Evolutionary conservation across 30 jellyfish, hydroid and myxozoan species (phyloP), one percentile per base, ranked within the genome.

Genomic region (Aurelia aurita complex sp. Pacific): DNA sequence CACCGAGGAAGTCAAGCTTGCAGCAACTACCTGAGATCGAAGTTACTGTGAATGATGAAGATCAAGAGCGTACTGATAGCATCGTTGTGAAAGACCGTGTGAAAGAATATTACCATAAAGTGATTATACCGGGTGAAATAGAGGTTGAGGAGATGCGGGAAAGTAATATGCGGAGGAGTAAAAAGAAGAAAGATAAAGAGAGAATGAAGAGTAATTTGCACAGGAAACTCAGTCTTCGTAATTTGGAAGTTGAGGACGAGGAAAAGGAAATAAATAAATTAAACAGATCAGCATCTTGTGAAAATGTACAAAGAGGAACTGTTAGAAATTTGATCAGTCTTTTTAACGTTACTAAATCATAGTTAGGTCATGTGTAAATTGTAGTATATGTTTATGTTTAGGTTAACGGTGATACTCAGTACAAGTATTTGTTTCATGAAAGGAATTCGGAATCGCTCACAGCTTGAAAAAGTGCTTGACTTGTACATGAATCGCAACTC

Each of bases 241-340:
- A 68, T 70, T 64, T 76, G 13, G 88, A 76, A 67, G 89, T 19
- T 38, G 88, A 79, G 71, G 88, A 64, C 69, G 82, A 80, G 68
- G 64, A 57, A 61, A 73, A 54, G 16, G 79, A 59, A 18, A 35
- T 9, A n/a, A 86, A 43, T 38, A 77, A 77, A 54, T 33, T 86
- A 40, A 76, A 65, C 74, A 55, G 95, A 42, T 86, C 95, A 14
- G 79, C 64, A n/a, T 86, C 95, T 55, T 86, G 77, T 57, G 95
- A 86, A 76, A 76, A 62, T 29, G 89, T 86, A 42, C 89, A 76
- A 69, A 66, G 89, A 76, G 95, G 95, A 57, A 86, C 95, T 10
- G 95, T 86, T 34, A 76, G 63, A 60, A 86, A 67, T 10, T 59
- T 86, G 34, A 86, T 86, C 16, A 61, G 75, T 18, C 69, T 86